Evolutionary conservation across 37 sponge, comb jelly and placozoan genomes (phyloP).

Genomic region (Diacarnus erythraeanus): DNA sequence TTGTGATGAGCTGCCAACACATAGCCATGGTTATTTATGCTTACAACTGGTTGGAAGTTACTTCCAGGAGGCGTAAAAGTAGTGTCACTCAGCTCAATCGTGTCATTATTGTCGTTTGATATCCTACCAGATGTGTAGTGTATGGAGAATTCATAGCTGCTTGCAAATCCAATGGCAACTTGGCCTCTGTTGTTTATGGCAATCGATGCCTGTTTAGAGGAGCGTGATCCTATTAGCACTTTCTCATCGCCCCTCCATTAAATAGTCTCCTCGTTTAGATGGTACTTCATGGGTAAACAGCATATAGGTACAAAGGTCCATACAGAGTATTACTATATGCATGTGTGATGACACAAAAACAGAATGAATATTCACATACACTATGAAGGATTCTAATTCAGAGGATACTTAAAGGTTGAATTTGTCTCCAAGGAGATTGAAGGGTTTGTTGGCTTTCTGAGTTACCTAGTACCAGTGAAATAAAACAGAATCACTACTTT

Average conservation of each 20-base stretch:
- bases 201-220: neutral
- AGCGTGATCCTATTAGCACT: neutral
- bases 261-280: too few relatives aligned
- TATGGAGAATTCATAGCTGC: neutral
- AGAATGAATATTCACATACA: too few relatives aligned
- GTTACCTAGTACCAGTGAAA: too few relatives aligned
- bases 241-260: neutral
- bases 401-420: too few relatives aligned
- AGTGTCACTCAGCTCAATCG: neutral
- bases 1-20: neutral
- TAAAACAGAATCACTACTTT: too few relatives aligned
- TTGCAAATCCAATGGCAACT: neutral
- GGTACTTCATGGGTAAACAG: too few relatives aligned
- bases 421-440: too few relatives aligned
- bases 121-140: conserved; percentile 2
- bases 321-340: too few relatives aligned
- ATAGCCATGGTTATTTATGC: neutral
- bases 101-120: neutral
- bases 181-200: neutral
- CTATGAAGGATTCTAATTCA: too few relatives aligned
- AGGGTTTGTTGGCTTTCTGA: too few relatives aligned
- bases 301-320: too few relatives aligned
- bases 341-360: too few relatives aligned
- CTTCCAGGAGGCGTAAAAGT: neutral
- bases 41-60: neutral